These are phyloP conservation scores for Gracilinanus agilis DNA, from an alignment of 2,113 vertebrate genomes.

Conservation along the genomic window DNA sequence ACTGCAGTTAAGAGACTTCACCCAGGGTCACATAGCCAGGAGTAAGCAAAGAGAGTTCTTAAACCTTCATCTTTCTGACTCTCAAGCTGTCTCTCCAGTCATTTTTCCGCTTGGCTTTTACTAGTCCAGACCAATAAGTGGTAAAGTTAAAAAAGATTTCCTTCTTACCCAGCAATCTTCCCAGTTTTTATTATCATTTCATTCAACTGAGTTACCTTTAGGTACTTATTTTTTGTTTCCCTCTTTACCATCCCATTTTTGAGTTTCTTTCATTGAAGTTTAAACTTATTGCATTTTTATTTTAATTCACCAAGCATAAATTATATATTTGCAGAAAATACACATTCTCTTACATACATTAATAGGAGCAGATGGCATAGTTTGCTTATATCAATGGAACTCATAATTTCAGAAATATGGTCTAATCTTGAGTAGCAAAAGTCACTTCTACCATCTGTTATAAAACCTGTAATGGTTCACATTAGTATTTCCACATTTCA, in stretches of 20 bases:
- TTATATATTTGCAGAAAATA: slow-evolving; percentile 71
- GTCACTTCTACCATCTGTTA: slow-evolving; percentile 62
- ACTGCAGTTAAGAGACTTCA: neutral
- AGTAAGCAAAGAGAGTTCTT: too few species aligned
- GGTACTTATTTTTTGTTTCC: slow-evolving; percentile 20
- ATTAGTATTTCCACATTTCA: slow-evolving; percentile 18
- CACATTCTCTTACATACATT: slow-evolving; percentile 71
- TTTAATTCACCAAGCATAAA: slow-evolving; percentile 62
- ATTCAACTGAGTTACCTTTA: slow-evolving; percentile 29
- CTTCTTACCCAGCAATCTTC: slow-evolving; percentile 30
- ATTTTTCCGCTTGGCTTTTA: neutral
- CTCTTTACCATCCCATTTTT: slow-evolving; percentile 44
- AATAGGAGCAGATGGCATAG: slow-evolving; percentile 72
- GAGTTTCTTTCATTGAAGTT: slow-evolving; percentile 38
- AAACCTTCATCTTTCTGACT: neutral
- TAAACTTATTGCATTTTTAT: slow-evolving; percentile 43
- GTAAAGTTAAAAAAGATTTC: slow-evolving; percentile 33
- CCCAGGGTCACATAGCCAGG: neutral
- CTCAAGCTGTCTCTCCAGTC: neutral
- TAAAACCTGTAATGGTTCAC: slow-evolving; percentile 54
- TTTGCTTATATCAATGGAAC: slow-evolving; percentile 65
- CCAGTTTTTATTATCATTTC: slow-evolving; percentile 19
- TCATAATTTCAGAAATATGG: slow-evolving; percentile 71
- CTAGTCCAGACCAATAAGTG: slow-evolving; percentile 4
- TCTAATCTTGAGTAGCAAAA: slow-evolving; percentile 72